phyloP scores from a whole-genome alignment of 2,797 vertebrate genomes.

The Babyrousa celebensis region DNA sequence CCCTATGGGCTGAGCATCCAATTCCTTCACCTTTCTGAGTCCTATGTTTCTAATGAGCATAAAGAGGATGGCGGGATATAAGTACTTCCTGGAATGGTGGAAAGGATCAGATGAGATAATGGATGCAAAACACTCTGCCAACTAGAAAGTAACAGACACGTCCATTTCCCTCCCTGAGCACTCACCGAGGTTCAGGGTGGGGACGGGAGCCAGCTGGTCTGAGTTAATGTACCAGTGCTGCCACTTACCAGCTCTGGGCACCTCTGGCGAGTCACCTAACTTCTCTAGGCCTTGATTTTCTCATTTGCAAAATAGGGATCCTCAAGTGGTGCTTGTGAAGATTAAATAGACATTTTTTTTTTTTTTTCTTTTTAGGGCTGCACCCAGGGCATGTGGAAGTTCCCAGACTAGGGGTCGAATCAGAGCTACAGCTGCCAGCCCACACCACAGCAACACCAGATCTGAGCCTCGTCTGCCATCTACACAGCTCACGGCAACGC shows the following conservation, averaged over 20 bases:
- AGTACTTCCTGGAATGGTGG: neutral
- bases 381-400: no score
- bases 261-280: neutral
- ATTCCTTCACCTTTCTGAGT: constrained; percentile 7
- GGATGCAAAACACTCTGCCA: constrained; percentile 6
- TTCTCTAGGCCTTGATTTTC: constrained; percentile 31
- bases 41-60: constrained; percentile 11
- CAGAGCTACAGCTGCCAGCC: no score
- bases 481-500: no score
- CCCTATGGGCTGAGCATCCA: neutral
- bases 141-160: neutral
- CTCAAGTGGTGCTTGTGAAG: neutral
- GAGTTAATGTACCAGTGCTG: neutral
- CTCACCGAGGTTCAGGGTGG: neutral
- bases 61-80: neutral
- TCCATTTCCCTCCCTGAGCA: neutral
- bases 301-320: constrained; percentile 10
- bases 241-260: neutral
- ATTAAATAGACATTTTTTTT: neutral
- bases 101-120: constrained; percentile 17
- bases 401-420: no score
- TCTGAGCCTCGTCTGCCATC: no score
- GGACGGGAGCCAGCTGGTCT: neutral
- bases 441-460: no score
- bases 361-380: no score